Evolutionary conservation across 2,113 vertebrate genomes (phyloP).

Genomic region (Thamnophis sirtalis): DNA sequence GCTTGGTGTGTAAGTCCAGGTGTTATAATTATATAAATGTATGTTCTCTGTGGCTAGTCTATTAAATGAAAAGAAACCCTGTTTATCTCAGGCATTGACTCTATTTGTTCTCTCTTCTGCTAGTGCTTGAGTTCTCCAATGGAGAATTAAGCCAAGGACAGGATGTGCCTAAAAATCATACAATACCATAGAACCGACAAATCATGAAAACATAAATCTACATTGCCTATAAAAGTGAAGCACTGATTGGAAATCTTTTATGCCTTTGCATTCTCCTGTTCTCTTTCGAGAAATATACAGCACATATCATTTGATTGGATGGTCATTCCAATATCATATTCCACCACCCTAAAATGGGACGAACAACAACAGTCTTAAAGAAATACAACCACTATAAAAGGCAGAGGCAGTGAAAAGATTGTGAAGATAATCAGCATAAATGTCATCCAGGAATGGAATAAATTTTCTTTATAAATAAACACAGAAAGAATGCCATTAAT

Average conservation of each 20-base stretch:
- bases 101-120: not conserved
- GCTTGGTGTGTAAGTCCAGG: not conserved
- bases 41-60: not conserved
- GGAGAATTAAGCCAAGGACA: not conserved
- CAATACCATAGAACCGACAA: slow-evolving; percentile 4
- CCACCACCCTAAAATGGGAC: slow-evolving; percentile 56
- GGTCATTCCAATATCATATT: slow-evolving; percentile 63
- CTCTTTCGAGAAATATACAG: slow-evolving; percentile 45
- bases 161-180: not conserved
- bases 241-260: slow-evolving; percentile 43
- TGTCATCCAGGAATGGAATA: slow-evolving; percentile 53
- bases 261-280: slow-evolving; percentile 48
- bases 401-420: slow-evolving; percentile 50
- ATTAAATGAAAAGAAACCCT: not conserved
- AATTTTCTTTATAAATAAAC: slow-evolving; percentile 63
- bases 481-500: slow-evolving; percentile 53
- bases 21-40: not conserved
- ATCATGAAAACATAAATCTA: slow-evolving; percentile 48
- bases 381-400: slow-evolving; percentile 59
- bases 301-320: slow-evolving; percentile 58
- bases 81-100: not conserved
- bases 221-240: slow-evolving; percentile 37
- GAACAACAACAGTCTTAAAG: slow-evolving; percentile 51
- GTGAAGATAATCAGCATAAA: slow-evolving; percentile 62
- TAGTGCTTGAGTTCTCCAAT: not conserved